Conservation (phyloP, 2,113 vertebrate genomes). For the Bambusicola thoracicus region DNA sequence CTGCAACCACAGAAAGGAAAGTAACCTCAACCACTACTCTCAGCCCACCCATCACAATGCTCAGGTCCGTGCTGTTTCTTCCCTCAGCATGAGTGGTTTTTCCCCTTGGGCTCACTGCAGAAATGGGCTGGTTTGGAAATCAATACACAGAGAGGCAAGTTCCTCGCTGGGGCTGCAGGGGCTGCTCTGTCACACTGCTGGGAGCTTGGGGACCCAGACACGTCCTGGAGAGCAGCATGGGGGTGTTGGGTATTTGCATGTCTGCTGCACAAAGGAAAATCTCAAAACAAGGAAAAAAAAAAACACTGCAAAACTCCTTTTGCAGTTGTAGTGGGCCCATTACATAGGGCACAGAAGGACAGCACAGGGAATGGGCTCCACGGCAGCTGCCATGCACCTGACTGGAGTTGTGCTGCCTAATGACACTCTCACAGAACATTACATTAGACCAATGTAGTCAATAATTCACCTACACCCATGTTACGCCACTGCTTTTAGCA, state of each 20-base stretch:
- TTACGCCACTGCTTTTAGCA: background rate
- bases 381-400: background rate
- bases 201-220: background rate
- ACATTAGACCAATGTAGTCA: background rate
- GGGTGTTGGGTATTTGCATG: background rate
- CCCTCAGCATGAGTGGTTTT: background rate
- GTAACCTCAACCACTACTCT: background rate
- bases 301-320: fast-evolving
- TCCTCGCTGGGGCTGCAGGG: background rate
- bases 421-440: background rate
- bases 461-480: background rate
- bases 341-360: background rate
- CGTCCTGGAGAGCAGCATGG: background rate
- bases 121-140: background rate
- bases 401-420: background rate
- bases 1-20: background rate
- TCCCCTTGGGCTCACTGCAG: background rate
- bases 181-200: background rate
- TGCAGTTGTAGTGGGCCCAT: background rate
- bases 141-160: fast-evolving
- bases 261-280: fast-evolving
- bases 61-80: background rate
- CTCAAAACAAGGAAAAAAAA: background rate
- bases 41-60: background rate
- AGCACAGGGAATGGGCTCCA: background rate